Evolutionary conservation across 2,113 vertebrate species (phyloP).

Genomic region (Bos javanicus): DNA sequence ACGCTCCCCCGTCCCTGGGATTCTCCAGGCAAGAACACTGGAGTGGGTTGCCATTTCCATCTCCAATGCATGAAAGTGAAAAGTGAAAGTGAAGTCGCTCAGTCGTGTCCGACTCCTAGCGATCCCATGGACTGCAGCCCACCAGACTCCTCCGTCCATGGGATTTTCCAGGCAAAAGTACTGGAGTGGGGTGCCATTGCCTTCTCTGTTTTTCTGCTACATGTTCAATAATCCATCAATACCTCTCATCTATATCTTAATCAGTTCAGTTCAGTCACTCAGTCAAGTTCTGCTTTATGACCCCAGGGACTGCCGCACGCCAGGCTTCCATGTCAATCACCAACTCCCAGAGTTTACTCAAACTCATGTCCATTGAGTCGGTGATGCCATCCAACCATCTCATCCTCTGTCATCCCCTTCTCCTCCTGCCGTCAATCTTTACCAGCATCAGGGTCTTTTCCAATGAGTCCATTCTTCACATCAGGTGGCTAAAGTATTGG

Average conservation of each 20-base stretch:
- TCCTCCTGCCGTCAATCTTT: background rate
- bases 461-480: background rate
- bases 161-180: too few relatives aligned
- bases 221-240: background rate
- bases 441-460: background rate
- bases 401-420: background rate
- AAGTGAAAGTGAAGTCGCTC: too few relatives aligned
- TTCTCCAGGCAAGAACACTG: too few relatives aligned
- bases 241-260: background rate
- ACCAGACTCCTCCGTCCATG: too few relatives aligned
- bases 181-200: too few relatives aligned
- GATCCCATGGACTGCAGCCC: too few relatives aligned
- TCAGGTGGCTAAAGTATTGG: background rate
- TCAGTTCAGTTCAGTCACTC: background rate
- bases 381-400: background rate
- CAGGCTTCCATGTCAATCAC: background rate
- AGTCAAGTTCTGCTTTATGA: background rate
- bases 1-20: too few relatives aligned
- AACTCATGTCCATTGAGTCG: background rate
- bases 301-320: fast-evolving
- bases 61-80: too few relatives aligned
- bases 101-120: too few relatives aligned
- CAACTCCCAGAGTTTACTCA: background rate
- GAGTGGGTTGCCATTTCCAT: too few relatives aligned
- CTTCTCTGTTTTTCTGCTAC: background rate